Base-by-base conservation (phyloP, 1,140 invertebrate genomes). In the Drosophila bocqueti region DNA sequence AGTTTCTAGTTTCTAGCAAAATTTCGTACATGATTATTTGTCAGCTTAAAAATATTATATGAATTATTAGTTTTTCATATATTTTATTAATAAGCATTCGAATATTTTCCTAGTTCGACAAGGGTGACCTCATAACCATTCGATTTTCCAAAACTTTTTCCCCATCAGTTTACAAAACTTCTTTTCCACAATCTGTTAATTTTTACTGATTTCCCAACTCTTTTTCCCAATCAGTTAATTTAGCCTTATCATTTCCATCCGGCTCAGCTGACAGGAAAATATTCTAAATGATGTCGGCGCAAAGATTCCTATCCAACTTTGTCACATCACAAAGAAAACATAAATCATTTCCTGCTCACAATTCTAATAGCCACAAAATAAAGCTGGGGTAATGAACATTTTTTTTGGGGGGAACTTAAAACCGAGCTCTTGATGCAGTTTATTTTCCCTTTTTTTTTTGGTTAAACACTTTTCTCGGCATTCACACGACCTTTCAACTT, bases 401-500 rank as follows among this genome's bases (percentile, higher is more conserved):
- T 50, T 29, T 31, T 60, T 52, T 43, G 21, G 24, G 34, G 69
- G 40, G 4, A 75, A 36, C 38, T 65, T 50, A 60, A 67, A 55
- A 49, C 73, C 40, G 59, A 72, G 54, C 73, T 54, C 58, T 72
- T 34, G 59, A 46, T 79, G 66, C 76, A 59, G 38, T 67, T 47
- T 68, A 54, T 68, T 77, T 77, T 77, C 75, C 74, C 49, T 71
- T 78, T 76, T 77, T 29, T 68, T 68, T 45, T 75, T 63, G 52
- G 45, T 38, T 50, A 58, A 73, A 73, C 66, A 73, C 64, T 77
- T 62, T 69, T 79, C 43, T 36, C 52, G 67, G 69, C 76, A 73
- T 79, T 79, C 76, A 79, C 76, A 79, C 76, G 76, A 79, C 76
- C 76, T 79, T 79, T 79, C 66, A 79, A 79, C 76, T 79, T 79